A percentile compares a stretch with the other conserved stretches of the same genome.
These are phyloP conservation scores for Leptinotarsa haldemani DNA, from an alignment of 2,888 invertebrate species.

Conservation along the genomic window DNA sequence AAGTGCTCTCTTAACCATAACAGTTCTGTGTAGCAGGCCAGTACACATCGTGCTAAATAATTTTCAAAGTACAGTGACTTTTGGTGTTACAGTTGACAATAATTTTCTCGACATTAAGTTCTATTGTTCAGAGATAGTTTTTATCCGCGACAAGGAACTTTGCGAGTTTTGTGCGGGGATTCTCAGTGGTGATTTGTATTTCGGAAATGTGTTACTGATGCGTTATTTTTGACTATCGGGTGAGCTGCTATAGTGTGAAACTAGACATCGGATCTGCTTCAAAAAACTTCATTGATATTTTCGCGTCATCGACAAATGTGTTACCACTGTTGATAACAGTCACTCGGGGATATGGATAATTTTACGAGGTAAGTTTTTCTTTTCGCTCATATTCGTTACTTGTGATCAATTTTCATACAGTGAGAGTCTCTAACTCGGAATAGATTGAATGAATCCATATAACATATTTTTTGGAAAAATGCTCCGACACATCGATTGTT, in stretches of 20 bases:
- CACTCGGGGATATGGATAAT: constrained; percentile 31
- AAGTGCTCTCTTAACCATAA: constrained; percentile 43
- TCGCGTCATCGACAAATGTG: constrained; percentile 2
- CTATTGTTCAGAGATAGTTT: constrained; percentile 2
- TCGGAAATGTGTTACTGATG: not conserved
- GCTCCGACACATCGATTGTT: too few relatives aligned
- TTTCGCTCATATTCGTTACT: not conserved
- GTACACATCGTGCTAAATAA: constrained; percentile 42
- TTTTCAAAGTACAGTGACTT: constrained; percentile 43
- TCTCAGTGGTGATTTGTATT: not conserved
- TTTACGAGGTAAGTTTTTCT: constrained; percentile 30
- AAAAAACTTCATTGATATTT: not conserved
- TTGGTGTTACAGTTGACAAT: constrained; percentile 39
- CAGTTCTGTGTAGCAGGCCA: constrained; percentile 43
- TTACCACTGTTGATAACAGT: constrained; percentile 6
- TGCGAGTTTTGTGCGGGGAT: not conserved
- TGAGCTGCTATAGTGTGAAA: not conserved
- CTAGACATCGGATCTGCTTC: not conserved
- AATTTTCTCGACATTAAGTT: constrained; percentile 18
- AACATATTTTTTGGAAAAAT: too few relatives aligned
- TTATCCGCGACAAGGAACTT: not conserved
- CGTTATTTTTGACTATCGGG: not conserved
- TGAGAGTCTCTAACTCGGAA: too few relatives aligned
- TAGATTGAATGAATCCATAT: too few relatives aligned
- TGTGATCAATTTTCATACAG: not conserved